Evolutionary conservation across 1,140 invertebrate species (phyloP).

Genomic region (Rhopalosiphum maidis): DNA sequence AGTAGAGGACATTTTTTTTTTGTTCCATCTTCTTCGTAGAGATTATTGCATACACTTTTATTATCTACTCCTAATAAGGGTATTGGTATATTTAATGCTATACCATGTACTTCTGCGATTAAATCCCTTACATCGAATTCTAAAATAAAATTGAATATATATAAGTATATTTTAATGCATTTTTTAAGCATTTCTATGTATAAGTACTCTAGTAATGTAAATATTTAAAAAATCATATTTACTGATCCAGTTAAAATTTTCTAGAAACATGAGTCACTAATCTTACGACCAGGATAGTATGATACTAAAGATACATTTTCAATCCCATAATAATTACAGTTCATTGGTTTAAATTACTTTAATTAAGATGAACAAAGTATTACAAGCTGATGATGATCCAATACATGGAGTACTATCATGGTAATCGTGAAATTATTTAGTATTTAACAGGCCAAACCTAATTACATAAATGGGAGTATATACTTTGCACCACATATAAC

Average conservation of each 20-base stretch:
- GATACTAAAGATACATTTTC: neutral
- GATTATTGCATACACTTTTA: conserved; percentile 71
- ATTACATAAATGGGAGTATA: neutral
- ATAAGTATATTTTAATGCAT: neutral
- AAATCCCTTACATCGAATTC: conserved; percentile 65
- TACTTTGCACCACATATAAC: no score
- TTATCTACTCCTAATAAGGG: conserved; percentile 80
- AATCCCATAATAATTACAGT: neutral
- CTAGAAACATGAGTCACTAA: neutral
- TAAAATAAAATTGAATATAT: conserved; percentile 59
- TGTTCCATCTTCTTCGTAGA: conserved; percentile 67
- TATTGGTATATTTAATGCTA: conserved; percentile 69
- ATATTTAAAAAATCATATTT: neutral
- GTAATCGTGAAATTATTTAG: neutral
- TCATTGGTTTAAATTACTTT: neutral
- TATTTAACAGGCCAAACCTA: neutral
- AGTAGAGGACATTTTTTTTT: conserved; percentile 72
- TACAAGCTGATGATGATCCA: neutral
- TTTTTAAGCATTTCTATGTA: neutral
- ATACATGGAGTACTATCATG: neutral
- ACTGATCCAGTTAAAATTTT: neutral
- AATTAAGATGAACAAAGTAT: neutral
- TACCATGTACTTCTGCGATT: conserved; percentile 69
- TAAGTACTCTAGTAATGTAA: neutral
- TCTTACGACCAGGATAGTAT: neutral